Evolutionary conservation across 2,113 vertebrate genomes (phyloP), one percentile per base, ranked within the genome.

Genomic region (Alosa alosa): DNA sequence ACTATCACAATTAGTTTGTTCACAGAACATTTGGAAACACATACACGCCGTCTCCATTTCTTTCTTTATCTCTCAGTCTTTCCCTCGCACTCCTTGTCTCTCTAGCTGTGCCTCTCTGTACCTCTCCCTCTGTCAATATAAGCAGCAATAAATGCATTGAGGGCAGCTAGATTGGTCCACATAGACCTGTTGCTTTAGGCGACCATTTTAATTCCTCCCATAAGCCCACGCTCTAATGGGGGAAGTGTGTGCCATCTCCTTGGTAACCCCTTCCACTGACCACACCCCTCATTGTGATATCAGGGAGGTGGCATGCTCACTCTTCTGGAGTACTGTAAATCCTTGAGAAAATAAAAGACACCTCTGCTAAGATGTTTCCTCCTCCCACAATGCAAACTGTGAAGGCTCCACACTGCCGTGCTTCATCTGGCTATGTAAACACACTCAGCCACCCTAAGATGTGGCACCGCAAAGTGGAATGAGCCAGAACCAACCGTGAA

Each of bases 171-270:
- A 91, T 89, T 86, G 89, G 88, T 90, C 90, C 88, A 89, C 90
- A 85, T 90, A 90, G 82, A 68, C 89, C 87, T 87, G 89, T 91
- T 87, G 90, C 91, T 92, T 89, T 84, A 88, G 86, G 91, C 85
- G 87, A 88, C 89, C 86, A 25, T 88, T 91, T 92, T 91, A 90
- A 94, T 94, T 94, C n/a, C 64, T 68, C 91, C 91, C 94, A 92
- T 87, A 81, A 20, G 88, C 91, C 91, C 90, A 92, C 90, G 89
- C 87, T 90, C 85, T 68, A 68, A 68, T 68, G 64, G 64, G 86
- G 82, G 84, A 44, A 46, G 82, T 90, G 87, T 91, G 88, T 90
- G 86, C 86, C 49, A 92, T 94, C 89, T 90, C 94, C 93, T 93
- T 87, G 83, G 92, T 88, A 91, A 95, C 93, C 49, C 82, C 45